phyloP scores from a whole-genome alignment of 2,113 vertebrate genomes.

The Stercorarius parasiticus region DNA sequence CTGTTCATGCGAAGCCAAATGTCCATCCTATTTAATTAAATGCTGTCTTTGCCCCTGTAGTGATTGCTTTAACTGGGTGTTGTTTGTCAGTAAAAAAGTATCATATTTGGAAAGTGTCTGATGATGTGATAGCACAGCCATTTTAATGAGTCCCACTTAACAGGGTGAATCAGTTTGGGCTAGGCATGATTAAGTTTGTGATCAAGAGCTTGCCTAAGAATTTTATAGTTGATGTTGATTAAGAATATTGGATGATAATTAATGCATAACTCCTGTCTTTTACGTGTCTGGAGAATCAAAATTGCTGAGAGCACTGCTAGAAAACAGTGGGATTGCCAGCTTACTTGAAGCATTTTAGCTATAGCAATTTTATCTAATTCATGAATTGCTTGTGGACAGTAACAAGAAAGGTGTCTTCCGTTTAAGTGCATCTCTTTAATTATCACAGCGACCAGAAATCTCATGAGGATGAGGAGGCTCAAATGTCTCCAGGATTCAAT shows the following conservation, averaged over 20 bases:
- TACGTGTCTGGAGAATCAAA: slow-evolving; percentile 45
- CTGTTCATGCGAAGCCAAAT: not conserved
- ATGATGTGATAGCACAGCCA: not conserved
- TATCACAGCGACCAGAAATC: not conserved
- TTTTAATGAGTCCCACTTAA: slow-evolving; percentile 48
- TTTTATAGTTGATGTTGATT: slow-evolving; percentile 53
- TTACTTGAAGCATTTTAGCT: not conserved
- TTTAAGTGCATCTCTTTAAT: not conserved
- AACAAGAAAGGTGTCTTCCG: not conserved
- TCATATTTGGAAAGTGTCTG: not conserved
- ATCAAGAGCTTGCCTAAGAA: slow-evolving; percentile 43
- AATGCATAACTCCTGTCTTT: slow-evolving; percentile 35
- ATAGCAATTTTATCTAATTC: not conserved
- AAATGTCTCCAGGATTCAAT: not conserved
- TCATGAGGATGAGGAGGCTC: not conserved
- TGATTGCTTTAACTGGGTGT: not conserved
- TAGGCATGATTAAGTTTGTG: slow-evolving; percentile 59
- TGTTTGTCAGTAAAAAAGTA: not conserved
- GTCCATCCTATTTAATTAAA: not conserved
- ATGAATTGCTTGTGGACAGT: not conserved
- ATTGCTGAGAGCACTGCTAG: not conserved
- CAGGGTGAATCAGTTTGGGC: slow-evolving; percentile 36
- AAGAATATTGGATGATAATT: slow-evolving; percentile 49
- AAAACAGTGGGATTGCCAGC: not conserved
- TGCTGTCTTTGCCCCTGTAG: not conserved